Conservation (phyloP, 2,888 invertebrate species). For the Campopleginae sp. region DNA sequence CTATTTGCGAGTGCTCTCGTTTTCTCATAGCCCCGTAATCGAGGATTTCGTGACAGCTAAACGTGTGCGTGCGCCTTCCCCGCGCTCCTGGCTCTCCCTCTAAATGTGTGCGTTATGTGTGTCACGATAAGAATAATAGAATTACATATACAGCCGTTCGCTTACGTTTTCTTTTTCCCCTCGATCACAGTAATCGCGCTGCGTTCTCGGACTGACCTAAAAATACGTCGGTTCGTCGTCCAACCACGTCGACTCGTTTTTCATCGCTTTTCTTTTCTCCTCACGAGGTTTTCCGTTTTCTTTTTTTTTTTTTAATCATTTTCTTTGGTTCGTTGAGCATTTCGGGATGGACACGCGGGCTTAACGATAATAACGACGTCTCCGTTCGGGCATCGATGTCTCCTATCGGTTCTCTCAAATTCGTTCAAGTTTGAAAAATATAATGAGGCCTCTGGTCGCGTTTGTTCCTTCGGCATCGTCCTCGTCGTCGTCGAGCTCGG, state of each 20-base stretch:
- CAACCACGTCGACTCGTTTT: not conserved
- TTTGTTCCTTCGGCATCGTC: not conserved
- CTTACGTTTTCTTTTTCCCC: conserved; percentile 42
- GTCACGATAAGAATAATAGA: conserved; percentile 66
- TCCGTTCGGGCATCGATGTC: conserved; percentile 74
- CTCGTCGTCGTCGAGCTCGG: not conserved
- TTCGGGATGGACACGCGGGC: not conserved
- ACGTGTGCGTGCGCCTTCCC: conserved; percentile 30
- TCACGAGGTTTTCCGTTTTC: not conserved
- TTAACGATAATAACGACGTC: conserved; percentile 14
- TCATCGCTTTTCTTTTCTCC: not conserved
- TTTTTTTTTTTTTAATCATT: not conserved
- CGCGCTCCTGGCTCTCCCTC: conserved; percentile 10
- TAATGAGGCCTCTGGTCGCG: not conserved
- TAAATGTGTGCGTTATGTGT: conserved; percentile 9
- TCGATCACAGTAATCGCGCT: conserved; percentile 46
- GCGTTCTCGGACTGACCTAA: conserved; percentile 31
- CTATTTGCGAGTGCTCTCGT: conserved; percentile 32
- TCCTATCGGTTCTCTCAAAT: conserved; percentile 53
- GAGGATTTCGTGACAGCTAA: conserved; percentile 6
- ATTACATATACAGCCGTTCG: conserved; percentile 49
- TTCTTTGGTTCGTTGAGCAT: not conserved
- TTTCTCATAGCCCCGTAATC: conserved; percentile 41
- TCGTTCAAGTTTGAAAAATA: conserved; percentile 13
- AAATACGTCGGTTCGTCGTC: conserved; percentile 13